Base-by-base conservation (phyloP, 2,113 vertebrate genomes). In the cattle (Bos taurus) region DNA sequence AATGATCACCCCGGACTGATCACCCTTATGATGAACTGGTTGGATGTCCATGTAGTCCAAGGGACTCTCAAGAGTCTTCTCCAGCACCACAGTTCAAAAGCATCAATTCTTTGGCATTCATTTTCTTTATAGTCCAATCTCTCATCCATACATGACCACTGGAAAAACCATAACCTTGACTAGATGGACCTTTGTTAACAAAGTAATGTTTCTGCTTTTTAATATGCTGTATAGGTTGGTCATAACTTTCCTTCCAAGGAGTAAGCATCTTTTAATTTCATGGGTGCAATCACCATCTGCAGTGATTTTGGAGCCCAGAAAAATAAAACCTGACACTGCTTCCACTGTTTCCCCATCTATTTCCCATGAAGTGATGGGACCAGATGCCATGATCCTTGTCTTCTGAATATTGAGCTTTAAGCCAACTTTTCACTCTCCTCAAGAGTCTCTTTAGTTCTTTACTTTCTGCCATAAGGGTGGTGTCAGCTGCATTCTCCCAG, bases 271-370 rank as follows among this genome's bases (percentile, higher is more conserved):
- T 67, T 36, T 67, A 67, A 67, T 67, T 67, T 36, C 33, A 67
- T 67, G 33, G 33, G 17, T 67, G 33, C 33, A 19, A 2, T n/a
- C 62, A n/a, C 33, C 62, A n/a, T 67, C 16, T 19, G 62, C 33
- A 67, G 62, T 67, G 64, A 67, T 36, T 67, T 36, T 19, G 64
- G 8, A 67, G 33, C 33, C 15, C 4, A 0, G 0, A 0, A 67
- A n/a, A 67, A 67, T n/a, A n/a, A 67, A 67, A 4, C 19, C 8
- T 19, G 16, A 2, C 33, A 67, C 8, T 2, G 2, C 17, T 67
- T 36, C 33, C 33, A 67, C 33, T 67, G 17, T 67, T 67, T 36
- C 8, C 7, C 64, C 17, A 36, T 67, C 17, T 67, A 36, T 67
- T 67, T 67, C 0, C 33, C 2, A 21, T 67, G 8, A 67, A 5